Evolutionary conservation across 2,797 vertebrate genomes (phyloP), one percentile per base, ranked within the genome.

Genomic region (Fistularia commersonii): DNA sequence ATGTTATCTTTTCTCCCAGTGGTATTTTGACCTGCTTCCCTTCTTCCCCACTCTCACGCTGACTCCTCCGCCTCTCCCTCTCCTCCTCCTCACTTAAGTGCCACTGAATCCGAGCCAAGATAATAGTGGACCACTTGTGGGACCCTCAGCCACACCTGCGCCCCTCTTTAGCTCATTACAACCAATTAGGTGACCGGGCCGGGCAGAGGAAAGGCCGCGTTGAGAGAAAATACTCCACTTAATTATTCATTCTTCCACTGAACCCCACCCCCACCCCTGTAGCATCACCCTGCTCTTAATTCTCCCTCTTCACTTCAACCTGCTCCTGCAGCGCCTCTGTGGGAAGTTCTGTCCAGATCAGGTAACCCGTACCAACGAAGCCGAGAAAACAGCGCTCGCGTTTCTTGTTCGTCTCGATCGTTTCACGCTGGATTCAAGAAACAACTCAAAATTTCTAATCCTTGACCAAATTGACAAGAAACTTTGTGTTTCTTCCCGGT

Each of bases 121-220:
- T 46, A 47, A 64, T 41, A 79, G 49, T 57, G 43, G 69, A 46
- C 64, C 74, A 76, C 78, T 80, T 57, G 71, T 50, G 42, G 57
- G 51, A 48, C 65, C 71, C 70, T 70, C 46, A 66, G 56, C 44
- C 55, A 51, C 69, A 57, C 64, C 49, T 57, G 31, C 35, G 61
- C 35, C 74, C 44, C 76, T 80, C 74, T 80, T 84, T 76, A 77
- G 78, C 69, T 81, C 76, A 74, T 77, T 79, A 74, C 52, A 67
- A 56, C 76, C 61, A 84, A 81, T 86, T 81, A 80, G 54, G 56
- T 72, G 74, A 79, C 72, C 73, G 52, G 68, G 66, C 54, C 64
- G 54, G 41, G 23, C 59, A 69, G 53, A 58, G 54, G 60, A 57
- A 10, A 33, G 61, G 44, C 45, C 60, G 64, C 64, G 46, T 14